A percentile compares a stretch with the other conserved stretches of the same genome.
Conservation (phyloP, 2,888 invertebrate species). For the Hirtodrosophila duncani region DNA sequence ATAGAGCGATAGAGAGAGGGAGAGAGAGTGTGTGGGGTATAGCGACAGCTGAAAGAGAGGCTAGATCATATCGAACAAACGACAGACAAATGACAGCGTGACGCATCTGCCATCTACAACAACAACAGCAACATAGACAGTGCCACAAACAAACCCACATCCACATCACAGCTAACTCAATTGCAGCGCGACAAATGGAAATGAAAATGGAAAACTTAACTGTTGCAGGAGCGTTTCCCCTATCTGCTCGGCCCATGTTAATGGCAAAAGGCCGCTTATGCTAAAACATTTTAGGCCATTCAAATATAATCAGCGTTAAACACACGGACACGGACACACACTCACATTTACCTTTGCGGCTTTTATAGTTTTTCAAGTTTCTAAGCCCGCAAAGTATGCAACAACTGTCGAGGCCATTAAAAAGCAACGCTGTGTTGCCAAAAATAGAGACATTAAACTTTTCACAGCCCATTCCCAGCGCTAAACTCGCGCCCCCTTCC, state of each 20-base stretch:
- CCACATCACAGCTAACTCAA: constrained; percentile 11
- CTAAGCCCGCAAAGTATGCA: constrained; percentile 32
- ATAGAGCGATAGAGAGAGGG: neutral
- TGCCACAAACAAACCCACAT: too few relatives aligned
- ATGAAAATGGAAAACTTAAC: too few relatives aligned
- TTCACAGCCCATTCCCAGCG: constrained; percentile 28
- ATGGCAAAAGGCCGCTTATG: too few relatives aligned
- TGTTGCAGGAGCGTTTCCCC: too few relatives aligned
- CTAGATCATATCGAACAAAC: constrained; percentile 27
- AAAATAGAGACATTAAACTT: constrained; percentile 47
- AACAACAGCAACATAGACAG: too few relatives aligned
- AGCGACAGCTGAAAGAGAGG: neutral
- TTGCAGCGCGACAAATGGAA: neutral
- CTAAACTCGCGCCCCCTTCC: neutral
- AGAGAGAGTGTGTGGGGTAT: neutral
- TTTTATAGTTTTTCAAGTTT: constrained; percentile 44
- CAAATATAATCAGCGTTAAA: constrained; percentile 19
- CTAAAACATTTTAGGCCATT: constrained; percentile 10
- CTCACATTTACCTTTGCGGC: too few relatives aligned
- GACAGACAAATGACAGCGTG: constrained; percentile 21
- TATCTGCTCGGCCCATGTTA: too few relatives aligned
- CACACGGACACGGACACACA: constrained; percentile 33
- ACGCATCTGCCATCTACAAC: too few relatives aligned
- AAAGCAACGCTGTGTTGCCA: constrained; percentile 16
- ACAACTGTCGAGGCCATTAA: constrained; percentile 27